Evolutionary conservation across 2,113 vertebrate species (phyloP).

Genomic region (Tringa solitaria): DNA sequence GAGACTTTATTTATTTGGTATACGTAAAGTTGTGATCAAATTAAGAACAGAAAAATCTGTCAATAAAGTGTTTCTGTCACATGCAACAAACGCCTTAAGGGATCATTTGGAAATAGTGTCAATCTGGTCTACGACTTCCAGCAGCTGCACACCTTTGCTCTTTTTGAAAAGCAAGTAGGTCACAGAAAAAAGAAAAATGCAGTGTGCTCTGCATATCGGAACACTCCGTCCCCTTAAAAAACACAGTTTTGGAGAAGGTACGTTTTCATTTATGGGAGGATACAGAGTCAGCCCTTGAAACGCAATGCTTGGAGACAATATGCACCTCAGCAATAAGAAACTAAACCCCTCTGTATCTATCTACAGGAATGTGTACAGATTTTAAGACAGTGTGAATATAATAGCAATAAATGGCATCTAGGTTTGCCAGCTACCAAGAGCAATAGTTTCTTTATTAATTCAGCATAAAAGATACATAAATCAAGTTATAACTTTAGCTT

Average conservation of each 20-base stretch:
- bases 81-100: neutral
- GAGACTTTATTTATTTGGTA: neutral
- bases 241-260: neutral
- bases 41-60: neutral
- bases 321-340: neutral
- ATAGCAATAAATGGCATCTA: neutral
- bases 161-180: neutral
- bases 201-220: neutral
- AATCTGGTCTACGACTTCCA: neutral
- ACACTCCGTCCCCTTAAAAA: neutral
- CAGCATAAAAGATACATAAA: conserved; percentile 48
- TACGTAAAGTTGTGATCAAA: neutral
- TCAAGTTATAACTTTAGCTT: neutral
- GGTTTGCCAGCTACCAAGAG: conserved; percentile 17
- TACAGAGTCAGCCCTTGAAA: neutral
- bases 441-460: conserved; percentile 61
- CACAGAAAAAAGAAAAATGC: neutral
- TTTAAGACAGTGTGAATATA: neutral
- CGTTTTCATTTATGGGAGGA: neutral
- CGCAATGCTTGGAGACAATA: neutral
- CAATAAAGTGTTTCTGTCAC: neutral
- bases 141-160: neutral
- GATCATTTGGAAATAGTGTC: neutral
- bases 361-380: neutral
- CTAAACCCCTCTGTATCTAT: neutral